phyloP scores from a whole-genome alignment of 2,797 vertebrate species.

The Lateolabrax maculatus region DNA sequence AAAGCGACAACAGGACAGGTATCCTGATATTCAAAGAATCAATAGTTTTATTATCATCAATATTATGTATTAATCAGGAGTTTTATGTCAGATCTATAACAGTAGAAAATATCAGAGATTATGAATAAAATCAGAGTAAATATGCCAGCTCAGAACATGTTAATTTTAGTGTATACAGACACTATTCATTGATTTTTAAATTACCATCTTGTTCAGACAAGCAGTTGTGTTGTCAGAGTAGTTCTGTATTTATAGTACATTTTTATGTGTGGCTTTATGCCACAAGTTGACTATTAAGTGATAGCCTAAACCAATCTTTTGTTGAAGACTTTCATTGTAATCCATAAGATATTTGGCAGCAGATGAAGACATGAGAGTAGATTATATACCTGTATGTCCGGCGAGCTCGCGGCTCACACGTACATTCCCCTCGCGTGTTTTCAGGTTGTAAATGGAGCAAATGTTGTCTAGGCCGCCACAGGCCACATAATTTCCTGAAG shows the following conservation, averaged over 20 bases:
- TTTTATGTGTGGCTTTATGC: neutral
- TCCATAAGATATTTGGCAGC: neutral
- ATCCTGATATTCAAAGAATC: conserved; percentile 86
- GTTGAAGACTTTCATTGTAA: neutral
- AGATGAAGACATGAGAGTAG: neutral
- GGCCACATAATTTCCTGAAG: conserved; percentile 99
- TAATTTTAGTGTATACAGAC: neutral
- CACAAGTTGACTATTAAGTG: neutral
- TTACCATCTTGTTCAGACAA: neutral
- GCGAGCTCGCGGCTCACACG: conserved; percentile 98
- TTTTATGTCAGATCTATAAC: neutral
- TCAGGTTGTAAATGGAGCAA: conserved; percentile 99
- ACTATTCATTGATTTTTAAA: neutral
- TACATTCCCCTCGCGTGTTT: conserved; percentile 99
- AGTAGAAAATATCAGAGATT: no score
- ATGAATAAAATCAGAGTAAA: neutral
- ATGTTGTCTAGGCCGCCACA: conserved; percentile 99
- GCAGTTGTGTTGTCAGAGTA: neutral
- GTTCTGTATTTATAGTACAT: neutral
- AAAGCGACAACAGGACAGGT: conserved; percentile 99
- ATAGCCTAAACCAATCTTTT: neutral
- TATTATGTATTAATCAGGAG: no score
- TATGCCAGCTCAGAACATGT: neutral
- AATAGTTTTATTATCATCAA: conserved; percentile 8
- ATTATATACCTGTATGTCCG: conserved; percentile 94